Evolutionary conservation across 2,888 invertebrate genomes (phyloP).

Genomic region (Syrista parreyssii): DNA sequence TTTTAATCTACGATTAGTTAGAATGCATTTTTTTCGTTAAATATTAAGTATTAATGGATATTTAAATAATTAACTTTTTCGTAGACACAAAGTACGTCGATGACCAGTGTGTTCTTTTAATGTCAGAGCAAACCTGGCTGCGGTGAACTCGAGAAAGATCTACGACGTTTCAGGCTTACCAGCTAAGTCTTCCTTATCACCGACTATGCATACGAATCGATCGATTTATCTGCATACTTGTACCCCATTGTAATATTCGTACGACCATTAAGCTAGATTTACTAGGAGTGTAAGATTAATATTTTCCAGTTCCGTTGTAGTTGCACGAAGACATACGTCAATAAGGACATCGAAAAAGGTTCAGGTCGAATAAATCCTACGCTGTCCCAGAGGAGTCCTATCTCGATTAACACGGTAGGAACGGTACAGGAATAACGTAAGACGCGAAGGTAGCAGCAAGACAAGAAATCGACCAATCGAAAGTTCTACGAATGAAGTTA

Average conservation of each 20-base stretch:
- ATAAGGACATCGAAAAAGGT: not conserved
- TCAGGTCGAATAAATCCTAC: not conserved
- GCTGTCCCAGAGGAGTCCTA: not conserved
- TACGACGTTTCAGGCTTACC: not conserved
- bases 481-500: not conserved
- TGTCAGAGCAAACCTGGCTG: not conserved
- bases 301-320: no score
- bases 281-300: no score
- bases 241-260: not conserved
- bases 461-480: not conserved
- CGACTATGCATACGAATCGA: not conserved
- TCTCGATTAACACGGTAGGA: not conserved
- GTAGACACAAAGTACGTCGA: not conserved
- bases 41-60: no score
- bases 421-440: no score
- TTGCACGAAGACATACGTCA: not conserved
- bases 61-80: no score
- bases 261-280: not conserved
- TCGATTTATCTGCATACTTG: not conserved
- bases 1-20: no score
- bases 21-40: no score
- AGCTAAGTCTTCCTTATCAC: not conserved
- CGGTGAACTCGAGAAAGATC: not conserved
- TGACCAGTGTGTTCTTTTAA: not conserved
- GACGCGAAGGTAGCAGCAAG: no score